These are phyloP conservation scores for Diadophis punctatus DNA, from an alignment of 2,113 vertebrate genomes.

Conservation along the genomic window DNA sequence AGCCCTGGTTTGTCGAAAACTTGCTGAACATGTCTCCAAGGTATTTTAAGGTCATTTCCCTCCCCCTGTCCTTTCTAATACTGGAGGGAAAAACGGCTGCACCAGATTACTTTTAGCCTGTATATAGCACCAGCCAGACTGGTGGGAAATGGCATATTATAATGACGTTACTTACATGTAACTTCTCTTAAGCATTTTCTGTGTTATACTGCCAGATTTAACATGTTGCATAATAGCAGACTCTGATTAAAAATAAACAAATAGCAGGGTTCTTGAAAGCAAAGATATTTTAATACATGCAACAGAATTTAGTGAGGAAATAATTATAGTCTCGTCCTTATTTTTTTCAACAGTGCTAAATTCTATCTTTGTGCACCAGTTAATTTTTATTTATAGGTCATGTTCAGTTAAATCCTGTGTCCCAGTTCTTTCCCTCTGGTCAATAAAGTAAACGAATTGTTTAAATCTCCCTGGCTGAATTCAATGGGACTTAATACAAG, in stretches of 20 bases:
- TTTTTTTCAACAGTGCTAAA: background rate
- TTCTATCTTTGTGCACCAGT: background rate
- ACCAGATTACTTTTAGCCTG: background rate
- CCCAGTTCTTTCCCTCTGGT: background rate
- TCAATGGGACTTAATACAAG: background rate
- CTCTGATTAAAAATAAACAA: background rate
- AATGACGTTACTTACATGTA: background rate
- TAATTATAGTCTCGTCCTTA: background rate
- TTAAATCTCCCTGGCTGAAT: background rate
- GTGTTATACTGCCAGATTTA: background rate
- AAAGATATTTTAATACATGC: background rate
- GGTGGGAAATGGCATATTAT: background rate
- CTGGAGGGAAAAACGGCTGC: background rate
- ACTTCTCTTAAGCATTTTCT: background rate
- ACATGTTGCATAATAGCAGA: background rate
- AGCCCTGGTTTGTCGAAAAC: background rate
- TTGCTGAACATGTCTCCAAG: background rate
- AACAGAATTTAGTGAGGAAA: background rate
- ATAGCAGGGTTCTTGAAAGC: background rate
- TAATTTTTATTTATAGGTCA: background rate
- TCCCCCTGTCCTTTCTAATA: background rate
- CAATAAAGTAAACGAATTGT: background rate
- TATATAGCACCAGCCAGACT: background rate
- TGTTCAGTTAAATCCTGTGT: background rate
- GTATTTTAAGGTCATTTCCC: conserved; percentile 38